Base-by-base conservation (phyloP, 1,140 invertebrate species). In the Ceratoteleas bidentatus region DNA sequence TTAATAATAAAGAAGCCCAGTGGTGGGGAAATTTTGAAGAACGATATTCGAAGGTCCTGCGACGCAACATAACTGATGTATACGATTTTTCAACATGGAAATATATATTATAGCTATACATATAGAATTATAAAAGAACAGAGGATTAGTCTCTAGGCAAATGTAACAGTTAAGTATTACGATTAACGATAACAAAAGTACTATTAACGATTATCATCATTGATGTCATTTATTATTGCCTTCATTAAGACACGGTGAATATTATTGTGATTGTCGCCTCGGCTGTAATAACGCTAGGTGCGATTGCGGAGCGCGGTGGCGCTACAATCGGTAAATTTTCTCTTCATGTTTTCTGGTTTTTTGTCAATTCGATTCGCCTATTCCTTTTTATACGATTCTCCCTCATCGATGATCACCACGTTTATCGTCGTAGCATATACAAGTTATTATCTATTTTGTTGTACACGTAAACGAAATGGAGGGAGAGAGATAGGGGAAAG, bases 81-180 rank as follows among this genome's bases (percentile, higher is more conserved):
- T 91, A 91, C 90, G 90, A 91, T 91, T 91, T 91, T 91, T 91
- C 90, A 91, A 91, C 89, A 90, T 88, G 87, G 83, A 90, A 91
- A 90, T 89, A 89, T 91, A 91, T 91, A 90, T 88, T 91, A 88
- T 91, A 90, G 89, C 88, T 91, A 90, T 90, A 90, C 86, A 89
- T 89, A 90, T 88, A 90, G 80, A 88, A 83, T 68, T 88, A 88
- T 88, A 86, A 83, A 85, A 76, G 38, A 83, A 86, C 86, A 84
- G 87, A 89, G 83, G 81, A 88, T n/a, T 91, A 91, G 88, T 87
- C 85, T 86, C 83, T 90, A 91, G 88, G 84, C 84, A 89, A 88
- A 72, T 87, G 83, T 89, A 90, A 88, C 77, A 85, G 85, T 83
- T 89, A 89, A 89, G 87, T 81, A 88, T 14, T 87, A 90, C 88